Evolutionary conservation across 1,140 invertebrate species (phyloP).

Genomic region (Habropoda laboriosa): DNA sequence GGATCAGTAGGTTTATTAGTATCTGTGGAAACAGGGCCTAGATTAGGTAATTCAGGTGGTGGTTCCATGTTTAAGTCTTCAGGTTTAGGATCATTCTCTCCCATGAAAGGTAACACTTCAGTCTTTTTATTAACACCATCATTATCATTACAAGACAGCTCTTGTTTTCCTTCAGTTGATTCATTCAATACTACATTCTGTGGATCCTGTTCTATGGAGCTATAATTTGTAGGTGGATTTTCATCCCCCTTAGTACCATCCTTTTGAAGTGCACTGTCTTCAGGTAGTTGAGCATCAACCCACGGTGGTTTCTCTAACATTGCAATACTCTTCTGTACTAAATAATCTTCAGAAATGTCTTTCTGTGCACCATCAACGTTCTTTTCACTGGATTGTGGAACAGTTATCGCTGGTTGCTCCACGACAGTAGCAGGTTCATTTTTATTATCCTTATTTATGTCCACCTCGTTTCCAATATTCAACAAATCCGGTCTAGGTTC

Average conservation of each 20-base stretch:
- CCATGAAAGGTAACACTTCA: constrained; percentile 77
- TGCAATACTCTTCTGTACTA: constrained; percentile 37
- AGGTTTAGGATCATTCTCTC: constrained; percentile 76
- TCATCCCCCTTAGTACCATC: constrained; percentile 28
- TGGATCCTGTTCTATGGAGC: background rate
- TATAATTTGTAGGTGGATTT: constrained; percentile 12
- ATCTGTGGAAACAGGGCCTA: constrained; percentile 62
- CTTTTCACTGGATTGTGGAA: constrained; percentile 10
- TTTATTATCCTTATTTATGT: background rate
- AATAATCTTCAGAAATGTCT: constrained; percentile 15
- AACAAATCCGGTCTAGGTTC: background rate
- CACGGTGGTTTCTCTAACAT: constrained; percentile 66
- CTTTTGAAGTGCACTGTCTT: constrained; percentile 44
- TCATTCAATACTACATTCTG: constrained; percentile 20
- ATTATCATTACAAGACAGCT: constrained; percentile 15
- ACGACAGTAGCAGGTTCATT: background rate
- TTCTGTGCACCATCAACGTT: constrained; percentile 22
- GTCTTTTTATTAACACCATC: constrained; percentile 48
- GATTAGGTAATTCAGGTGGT: constrained; percentile 77
- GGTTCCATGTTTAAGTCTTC: constrained; percentile 79
- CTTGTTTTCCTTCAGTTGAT: constrained; percentile 24
- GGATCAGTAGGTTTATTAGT: constrained; percentile 10
- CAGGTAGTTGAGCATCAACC: constrained; percentile 62
- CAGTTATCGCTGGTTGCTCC: constrained; percentile 37
- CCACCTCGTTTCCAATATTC: background rate